Percentiles rank a stretch among this genome's conserved stretches.
Evolutionary conservation across 2,888 invertebrate species (phyloP).

Genomic region (Oconnorella tubifera): DNA sequence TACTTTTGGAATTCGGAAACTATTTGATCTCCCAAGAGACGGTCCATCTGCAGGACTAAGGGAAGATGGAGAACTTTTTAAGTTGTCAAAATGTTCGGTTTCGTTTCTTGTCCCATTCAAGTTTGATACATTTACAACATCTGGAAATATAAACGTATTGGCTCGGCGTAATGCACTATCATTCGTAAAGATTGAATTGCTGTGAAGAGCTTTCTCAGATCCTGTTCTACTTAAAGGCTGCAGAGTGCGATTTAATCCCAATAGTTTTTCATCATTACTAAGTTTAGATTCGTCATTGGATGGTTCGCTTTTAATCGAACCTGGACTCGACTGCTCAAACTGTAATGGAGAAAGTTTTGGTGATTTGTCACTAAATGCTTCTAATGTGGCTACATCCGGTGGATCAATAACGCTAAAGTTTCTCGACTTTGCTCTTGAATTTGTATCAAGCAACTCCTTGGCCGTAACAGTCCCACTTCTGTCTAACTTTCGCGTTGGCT

Average conservation of each 20-base stretch:
- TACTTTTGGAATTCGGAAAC: conserved; percentile 5
- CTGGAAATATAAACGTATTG: neutral
- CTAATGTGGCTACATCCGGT: neutral
- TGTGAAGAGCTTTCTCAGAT: neutral
- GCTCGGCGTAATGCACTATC: neutral
- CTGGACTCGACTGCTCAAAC: conserved; percentile 16
- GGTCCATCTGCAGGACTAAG: neutral
- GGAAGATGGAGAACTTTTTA: neutral
- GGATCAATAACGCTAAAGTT: neutral
- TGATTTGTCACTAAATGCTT: neutral
- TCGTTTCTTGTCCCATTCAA: neutral
- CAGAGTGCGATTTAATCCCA: no score
- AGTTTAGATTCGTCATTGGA: neutral
- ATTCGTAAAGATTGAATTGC: neutral
- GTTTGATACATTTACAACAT: no score
- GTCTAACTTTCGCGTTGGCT: conserved; percentile 4
- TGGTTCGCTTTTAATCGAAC: conserved; percentile 21
- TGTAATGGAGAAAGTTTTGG: neutral
- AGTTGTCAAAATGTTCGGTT: neutral
- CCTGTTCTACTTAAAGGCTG: neutral
- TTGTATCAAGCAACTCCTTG: neutral
- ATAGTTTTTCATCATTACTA: no score
- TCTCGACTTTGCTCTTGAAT: neutral
- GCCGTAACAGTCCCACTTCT: conserved; percentile 3
- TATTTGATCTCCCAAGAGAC: conserved; percentile 11